Percentiles rank a stretch among this genome's conserved stretches.
phyloP scores from a whole-genome alignment of 92 coral and sea anemone species.

The Actinernus sp. region DNA sequence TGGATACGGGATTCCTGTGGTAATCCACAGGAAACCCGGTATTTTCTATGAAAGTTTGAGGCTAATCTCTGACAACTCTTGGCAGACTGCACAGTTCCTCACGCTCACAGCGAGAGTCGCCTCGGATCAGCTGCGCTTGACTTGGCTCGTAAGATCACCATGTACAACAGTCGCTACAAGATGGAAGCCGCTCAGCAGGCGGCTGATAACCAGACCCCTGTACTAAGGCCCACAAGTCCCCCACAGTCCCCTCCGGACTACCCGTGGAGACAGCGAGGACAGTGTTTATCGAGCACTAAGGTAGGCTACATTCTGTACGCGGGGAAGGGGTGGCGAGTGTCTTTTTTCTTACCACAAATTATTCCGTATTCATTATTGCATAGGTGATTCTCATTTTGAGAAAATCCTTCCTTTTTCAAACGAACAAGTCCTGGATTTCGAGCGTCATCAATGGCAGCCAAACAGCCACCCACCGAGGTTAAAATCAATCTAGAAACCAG shows the following conservation, averaged over 20 bases:
- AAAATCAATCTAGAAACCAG: no score
- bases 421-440: no score
- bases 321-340: neutral
- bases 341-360: no score
- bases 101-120: constrained; percentile 40
- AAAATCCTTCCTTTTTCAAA: no score
- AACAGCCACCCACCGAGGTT: no score
- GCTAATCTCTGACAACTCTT: no score
- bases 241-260: constrained; percentile 41
- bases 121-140: constrained; percentile 66
- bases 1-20: no score
- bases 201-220: constrained; percentile 44
- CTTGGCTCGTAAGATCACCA: constrained; percentile 77
- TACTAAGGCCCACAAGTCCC: constrained; percentile 75
- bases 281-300: constrained; percentile 84
- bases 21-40: no score
- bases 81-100: constrained; percentile 58
- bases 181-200: constrained; percentile 47
- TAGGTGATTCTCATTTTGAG: no score
- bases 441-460: no score
- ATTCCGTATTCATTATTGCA: no score
- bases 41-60: no score
- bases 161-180: constrained; percentile 83
- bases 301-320: constrained; percentile 4
- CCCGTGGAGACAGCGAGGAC: constrained; percentile 68